Evolutionary conservation across 1,140 invertebrate species (phyloP), one percentile per base, ranked within the genome.

Genomic region (Bombus pyrosoma): DNA sequence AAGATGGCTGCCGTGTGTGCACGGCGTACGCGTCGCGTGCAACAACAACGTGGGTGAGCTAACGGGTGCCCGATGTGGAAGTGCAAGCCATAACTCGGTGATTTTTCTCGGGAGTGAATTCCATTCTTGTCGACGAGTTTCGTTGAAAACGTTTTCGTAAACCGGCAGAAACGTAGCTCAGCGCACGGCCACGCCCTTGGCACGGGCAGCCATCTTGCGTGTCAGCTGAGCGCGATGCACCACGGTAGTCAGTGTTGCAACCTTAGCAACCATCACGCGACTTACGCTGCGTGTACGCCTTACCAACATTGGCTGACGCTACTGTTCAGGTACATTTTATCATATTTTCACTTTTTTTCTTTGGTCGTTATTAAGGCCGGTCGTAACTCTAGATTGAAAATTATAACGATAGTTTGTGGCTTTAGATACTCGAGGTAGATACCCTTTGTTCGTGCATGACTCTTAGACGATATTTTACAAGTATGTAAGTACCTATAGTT

Each of bases 121-220:
- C n/a, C 71, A 57, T 84, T 66, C 53, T 47, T 62, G 76, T 88
- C 57, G 68, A 39, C 39, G 79, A 77, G 79, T 66, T 85, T 83
- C 79, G 62, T 74, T 47, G n/a, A 80, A 74, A 84, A 87, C 47
- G 81, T 87, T 85, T 87, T 90, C 83, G 57, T 72, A 32, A 83
- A 83, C 64, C 81, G 69, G 59, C 39, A 47, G 74, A 87, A 86
- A 81, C 74, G 80, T 78, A 34, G 76, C 41, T 66, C 37, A 83
- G 87, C 91, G 82, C 85, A 85, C 86, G 92, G 92, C 94, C 94
- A 95, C 94, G 94, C 94, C 94, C 94, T 94, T 92, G 92, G 86
- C 75, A 74, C 74, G 57, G 77, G 91, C 92, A 92, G 94, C 94
- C 94, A 95, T 95, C 93, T 95, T 95, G 93, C 47, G 47, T 89